Percentiles rank a stretch among this genome's conserved stretches.
phyloP scores from a whole-genome alignment of 64 coral and sea anemone species.

The Dendrophyllia cribrosa region DNA sequence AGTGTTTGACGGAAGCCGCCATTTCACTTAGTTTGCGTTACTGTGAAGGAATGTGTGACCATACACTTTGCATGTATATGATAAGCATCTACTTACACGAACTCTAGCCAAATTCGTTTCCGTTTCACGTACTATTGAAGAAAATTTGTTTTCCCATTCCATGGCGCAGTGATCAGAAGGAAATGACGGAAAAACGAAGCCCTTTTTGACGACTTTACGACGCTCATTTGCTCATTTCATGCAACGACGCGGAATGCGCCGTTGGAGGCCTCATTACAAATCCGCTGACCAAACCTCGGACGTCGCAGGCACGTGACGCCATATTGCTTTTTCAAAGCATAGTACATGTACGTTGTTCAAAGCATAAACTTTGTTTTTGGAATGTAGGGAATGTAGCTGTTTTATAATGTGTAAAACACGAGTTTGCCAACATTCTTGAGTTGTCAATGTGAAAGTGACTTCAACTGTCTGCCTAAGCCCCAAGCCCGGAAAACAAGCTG shows the following conservation, averaged over 20 bases:
- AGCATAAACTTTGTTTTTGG: no score
- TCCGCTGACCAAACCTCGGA: no score
- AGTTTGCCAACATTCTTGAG: no score
- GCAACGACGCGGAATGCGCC: neutral
- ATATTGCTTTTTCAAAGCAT: no score
- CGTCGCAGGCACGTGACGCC: no score
- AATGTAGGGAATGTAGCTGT: no score
- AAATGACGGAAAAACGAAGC: neutral
- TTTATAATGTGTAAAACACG: no score
- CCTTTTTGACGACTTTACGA: neutral
- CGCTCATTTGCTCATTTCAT: neutral
- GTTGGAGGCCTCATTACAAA: no score
- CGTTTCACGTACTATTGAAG: slow-evolving; percentile 93
- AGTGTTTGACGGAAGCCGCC: neutral
- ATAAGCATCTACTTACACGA: slow-evolving; percentile 54
- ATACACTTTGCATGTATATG: neutral
- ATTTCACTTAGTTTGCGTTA: neutral
- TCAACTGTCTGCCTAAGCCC: no score
- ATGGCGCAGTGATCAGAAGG: slow-evolving; percentile 7
- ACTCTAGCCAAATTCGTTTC: slow-evolving; percentile 90
- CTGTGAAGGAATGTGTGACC: slow-evolving; percentile 49
- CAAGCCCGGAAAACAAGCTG: no score
- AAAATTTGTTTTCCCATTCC: slow-evolving; percentile 93
- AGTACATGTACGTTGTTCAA: no score
- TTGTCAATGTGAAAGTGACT: no score